A percentile compares a stretch with the other conserved stretches of the same genome.
Evolutionary conservation across 2,113 vertebrate species (phyloP).

Genomic region (Polypterus senegalus): DNA sequence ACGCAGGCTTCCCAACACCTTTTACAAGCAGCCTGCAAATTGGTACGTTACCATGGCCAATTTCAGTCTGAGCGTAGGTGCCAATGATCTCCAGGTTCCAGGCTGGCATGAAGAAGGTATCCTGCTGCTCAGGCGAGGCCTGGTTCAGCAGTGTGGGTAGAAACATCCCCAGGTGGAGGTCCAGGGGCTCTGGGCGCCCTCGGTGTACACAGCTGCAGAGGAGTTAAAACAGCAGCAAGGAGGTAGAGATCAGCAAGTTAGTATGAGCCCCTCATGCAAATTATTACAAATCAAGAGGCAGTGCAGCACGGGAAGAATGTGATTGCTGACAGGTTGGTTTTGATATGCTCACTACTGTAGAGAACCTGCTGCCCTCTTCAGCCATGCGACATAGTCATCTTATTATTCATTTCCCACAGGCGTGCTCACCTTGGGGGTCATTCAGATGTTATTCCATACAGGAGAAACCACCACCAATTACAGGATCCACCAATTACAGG

Average conservation of each 20-base stretch:
- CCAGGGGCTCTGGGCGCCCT: constrained; percentile 77
- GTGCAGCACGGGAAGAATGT: too few relatives aligned
- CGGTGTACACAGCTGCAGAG: constrained; percentile 68
- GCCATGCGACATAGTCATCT: too few relatives aligned
- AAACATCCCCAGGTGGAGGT: constrained; percentile 97
- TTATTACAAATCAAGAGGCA: not conserved
- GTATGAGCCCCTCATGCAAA: constrained; percentile 27
- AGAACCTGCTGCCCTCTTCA: too few relatives aligned
- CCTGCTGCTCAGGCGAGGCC: constrained; percentile 85
- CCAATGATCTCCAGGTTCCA: constrained; percentile 97
- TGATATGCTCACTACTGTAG: too few relatives aligned
- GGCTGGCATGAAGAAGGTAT: constrained; percentile 89
- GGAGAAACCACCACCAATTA: too few relatives aligned
- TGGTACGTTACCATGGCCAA: constrained; percentile 86
- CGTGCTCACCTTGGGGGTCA: too few relatives aligned
- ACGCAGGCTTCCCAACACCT: not conserved
- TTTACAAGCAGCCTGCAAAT: too few relatives aligned
- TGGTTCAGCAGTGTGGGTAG: constrained; percentile 93
- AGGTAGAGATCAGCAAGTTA: constrained; percentile 33
- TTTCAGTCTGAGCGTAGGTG: constrained; percentile 97
- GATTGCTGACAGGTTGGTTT: too few relatives aligned
- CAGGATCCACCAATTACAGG: too few relatives aligned
- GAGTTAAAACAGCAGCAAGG: constrained; percentile 19
- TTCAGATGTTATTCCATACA: too few relatives aligned
- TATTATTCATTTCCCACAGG: too few relatives aligned